Evolutionary conservation across 1,140 invertebrate species (phyloP), one percentile per base, ranked within the genome.

Genomic region (Papilio helenus): DNA sequence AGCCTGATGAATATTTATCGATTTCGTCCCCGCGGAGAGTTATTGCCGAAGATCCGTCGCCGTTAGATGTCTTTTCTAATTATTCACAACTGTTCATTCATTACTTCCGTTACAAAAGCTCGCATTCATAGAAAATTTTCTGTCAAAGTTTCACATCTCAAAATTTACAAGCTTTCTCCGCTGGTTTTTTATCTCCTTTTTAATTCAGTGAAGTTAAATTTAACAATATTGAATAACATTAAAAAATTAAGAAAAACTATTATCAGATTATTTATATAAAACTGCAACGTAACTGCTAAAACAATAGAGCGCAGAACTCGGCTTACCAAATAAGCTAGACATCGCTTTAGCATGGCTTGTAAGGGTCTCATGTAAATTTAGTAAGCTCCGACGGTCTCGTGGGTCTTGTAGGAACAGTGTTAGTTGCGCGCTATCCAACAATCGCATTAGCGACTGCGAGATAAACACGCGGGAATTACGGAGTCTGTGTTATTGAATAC

Each of bases 1-100:
- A 77, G 55, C 76, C 10, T 42, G 55, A 77, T 77, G 55, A 77
- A 77, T 77, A 77, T 77, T 77, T 77, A 77, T 77, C 14, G 51
- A 77, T 10, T 42, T 77, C 55, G 34, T 61, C 34, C 51, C 34
- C 34, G n/a, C 5, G 29, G 34, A 77, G 55, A 77, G 55, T 77
- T 77, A 77, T 42, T 61, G 55, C 55, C 29, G 12, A 61, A 55
- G 29, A 65, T 77, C 39, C n/a, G 20, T 44, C 29, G 51, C 61
- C 61, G 76, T 77, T 74, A 74, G 44, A 44, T 49, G 72, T 74
- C 44, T 46, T 74, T 74, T 51, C 39, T 74, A 26, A 74, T 74
- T 68, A 68, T 68, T 68, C 61, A 68, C 61, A 74, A 49, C 44
- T 49, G 20, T 74, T 74, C 72, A 68, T 68, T 68, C 23, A 68